Base-by-base conservation (phyloP, 1,140 invertebrate species). In the Metopolophium dirhodum region DNA sequence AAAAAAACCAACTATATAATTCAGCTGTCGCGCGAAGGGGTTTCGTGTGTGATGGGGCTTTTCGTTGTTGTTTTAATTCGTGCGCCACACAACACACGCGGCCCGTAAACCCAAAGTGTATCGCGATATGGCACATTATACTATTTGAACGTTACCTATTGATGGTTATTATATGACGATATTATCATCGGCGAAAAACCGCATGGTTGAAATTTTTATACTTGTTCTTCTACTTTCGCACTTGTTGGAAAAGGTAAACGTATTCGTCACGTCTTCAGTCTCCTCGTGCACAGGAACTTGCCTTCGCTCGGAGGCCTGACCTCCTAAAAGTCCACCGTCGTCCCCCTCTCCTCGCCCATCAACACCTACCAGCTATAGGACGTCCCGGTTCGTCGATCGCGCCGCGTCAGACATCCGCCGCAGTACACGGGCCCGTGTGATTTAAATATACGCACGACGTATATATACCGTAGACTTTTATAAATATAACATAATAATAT, bases 21-120 rank as follows among this genome's bases (percentile, higher is more conserved):
- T 86, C 85, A 86, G 85, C 85, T 86, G 85, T 86, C 45, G 85
- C 83, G 23, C 51, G 51, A 86, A 86, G 85, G 85, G 85, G 41
- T 86, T 86, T 86, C 22, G n/a, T 86, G 41, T 30, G 61, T 30
- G 61, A 68, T 68, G 30, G 61, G 61, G 61, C n/a, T 77, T 86
- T 86, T 54, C 23, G 3, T 54, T 47, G 85, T 47, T 14, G 45
- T 47, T 86, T 18, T 47, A n/a, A n/a, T n/a, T 77, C 61, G 61
- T 77, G n/a, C 6, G 30, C 61, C 20, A 77, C 61, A n/a, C 61
- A 18, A 35, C n/a, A n/a, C 11, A n/a, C 30, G 6, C 30, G 6
- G 18, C 4, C 14, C 30, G 2, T 30, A 18, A 30, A 61, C 7
- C 51, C 20, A 68, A 14, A 9, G 4, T 18, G 7, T n/a, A 23